phyloP scores from a whole-genome alignment of 2,888 invertebrate genomes.

The Drosophila kanekoi region DNA sequence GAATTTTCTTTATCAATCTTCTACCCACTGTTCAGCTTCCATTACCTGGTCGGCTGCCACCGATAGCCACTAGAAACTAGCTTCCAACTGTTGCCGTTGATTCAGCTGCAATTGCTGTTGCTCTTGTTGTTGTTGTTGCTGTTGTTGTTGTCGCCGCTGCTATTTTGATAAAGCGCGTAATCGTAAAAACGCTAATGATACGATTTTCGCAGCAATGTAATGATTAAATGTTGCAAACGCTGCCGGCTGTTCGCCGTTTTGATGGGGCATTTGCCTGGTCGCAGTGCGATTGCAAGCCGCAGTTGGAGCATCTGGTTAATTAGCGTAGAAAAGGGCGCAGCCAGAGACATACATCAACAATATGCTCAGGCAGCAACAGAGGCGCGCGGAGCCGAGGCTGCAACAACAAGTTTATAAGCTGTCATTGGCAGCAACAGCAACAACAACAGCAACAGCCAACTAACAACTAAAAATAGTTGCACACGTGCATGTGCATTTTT shows the following conservation, averaged over 20 bases:
- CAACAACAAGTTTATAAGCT: conserved; percentile 66
- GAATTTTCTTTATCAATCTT: background rate
- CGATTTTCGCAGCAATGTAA: conserved; percentile 76
- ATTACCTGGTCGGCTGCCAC: conserved; percentile 1
- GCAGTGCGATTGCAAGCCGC: conserved; percentile 21
- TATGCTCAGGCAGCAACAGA: conserved; percentile 23
- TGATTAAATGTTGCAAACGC: conserved; percentile 77
- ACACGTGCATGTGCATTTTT: conserved; percentile 76
- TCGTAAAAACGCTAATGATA: conserved; percentile 82
- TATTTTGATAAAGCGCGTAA: conserved; percentile 80
- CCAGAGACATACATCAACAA: conserved; percentile 70
- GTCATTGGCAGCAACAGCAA: conserved; percentile 61
- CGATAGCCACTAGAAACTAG: conserved; percentile 16
- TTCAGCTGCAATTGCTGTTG: conserved; percentile 20
- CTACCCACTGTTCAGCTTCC: conserved; percentile 7
- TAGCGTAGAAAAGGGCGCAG: conserved; percentile 79
- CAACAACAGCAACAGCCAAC: conserved; percentile 14
- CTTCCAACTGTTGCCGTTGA: conserved; percentile 30
- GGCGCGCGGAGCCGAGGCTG: conserved; percentile 3
- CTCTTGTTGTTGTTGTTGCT: conserved; percentile 22
- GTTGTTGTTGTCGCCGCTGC: conserved; percentile 39
- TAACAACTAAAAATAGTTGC: conserved; percentile 72
- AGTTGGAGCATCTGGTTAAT: conserved; percentile 54
- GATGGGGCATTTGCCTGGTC: conserved; percentile 33
- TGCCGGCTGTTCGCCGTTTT: conserved; percentile 45